Evolutionary conservation across 2,797 vertebrate genomes (phyloP), one percentile per base, ranked within the genome.

Genomic region (Hapalemur alaotrensis): DNA sequence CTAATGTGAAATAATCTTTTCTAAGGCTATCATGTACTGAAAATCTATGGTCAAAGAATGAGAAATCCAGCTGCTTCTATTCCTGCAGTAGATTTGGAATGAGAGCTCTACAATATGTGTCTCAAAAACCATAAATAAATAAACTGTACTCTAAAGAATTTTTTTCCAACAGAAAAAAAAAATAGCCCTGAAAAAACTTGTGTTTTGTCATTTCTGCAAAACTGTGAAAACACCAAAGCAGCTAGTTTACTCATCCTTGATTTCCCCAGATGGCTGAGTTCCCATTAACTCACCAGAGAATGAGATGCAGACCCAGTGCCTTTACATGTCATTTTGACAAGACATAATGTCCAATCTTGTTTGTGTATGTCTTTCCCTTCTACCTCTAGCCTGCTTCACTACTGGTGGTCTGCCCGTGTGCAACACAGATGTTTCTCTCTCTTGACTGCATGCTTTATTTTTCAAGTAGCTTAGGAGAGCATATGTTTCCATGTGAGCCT

Each of bases 341-440:
- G 97, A 97, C 95, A 93, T 96, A 96, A 79, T 97, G 98, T 98
- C 98, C 95, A 63, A 98, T 96, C 96, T 95, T 98, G 97, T 98
- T 97, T 98, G 90, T 98, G 97, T 98, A 97, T 35, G 95, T 91
- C 86, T 91, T 97, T 97, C 70, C 96, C 95, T 98, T 98, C 95
- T 94, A 96, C 97, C 97, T 98, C 96, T 94, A 97, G 96, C 46
- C 95, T 69, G 93, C 95, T 91, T 97, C 98, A 20, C 96, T 97
- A 98, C 96, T 98, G 98, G 98, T 98, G 98, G 98, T 98, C 98
- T 94, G 98, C 96, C 95, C 92, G 97, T 97, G 96, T 98, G 98
- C 96, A 96, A 89, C 98, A 97, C 98, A 99, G 98, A 98, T 99
- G 98, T 99, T 98, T 97, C 98, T 97, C 95, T 94, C 95, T 97